Base-by-base conservation (phyloP, 2,888 invertebrate species). In the Antheraea assamensis region DNA sequence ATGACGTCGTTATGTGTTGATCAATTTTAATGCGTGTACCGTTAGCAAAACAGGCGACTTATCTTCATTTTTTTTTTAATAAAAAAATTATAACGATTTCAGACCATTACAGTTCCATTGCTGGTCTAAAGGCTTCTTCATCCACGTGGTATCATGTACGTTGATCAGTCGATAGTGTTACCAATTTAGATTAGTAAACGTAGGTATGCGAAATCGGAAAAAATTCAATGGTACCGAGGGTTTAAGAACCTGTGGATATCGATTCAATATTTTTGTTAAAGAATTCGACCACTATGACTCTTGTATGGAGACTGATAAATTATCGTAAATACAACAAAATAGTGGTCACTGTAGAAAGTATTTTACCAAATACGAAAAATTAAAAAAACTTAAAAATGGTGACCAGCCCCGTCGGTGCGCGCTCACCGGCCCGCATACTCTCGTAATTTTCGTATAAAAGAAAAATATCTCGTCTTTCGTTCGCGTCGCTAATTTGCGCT, bases 1-100 rank as follows among this genome's bases (percentile, higher is more conserved):
- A 90, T 93, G 92, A 92, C 90, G 92, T 88, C 92, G 91, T 93
- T 94, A 94, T 93, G 90, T 94, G 94, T 92, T 94, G 94, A 94
- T 94, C 93, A 94, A 92, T 93, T 93, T 94, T 94, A 93, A 94
- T 94, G 92, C 87, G 83, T 76, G 88, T 87, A 89, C 78, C 81
- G 90, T 87, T 78, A 76, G 82, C 79, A 78, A 70, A 71, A 58
- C 75, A 74, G 73, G 71, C 75, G 52, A 2, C n/a, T 71, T 75
- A 73, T 72, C 73, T 73, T 66, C 5, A 2, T 31, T 21, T n/a
- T 35, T 68, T 68, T 35, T 21, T 68, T 68, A 1, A 2, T 27
- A 3, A 52, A 52, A 4, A 19, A 52, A 21, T 52, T 3, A 1
- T 52, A 5, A 21, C 21, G n/a, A 52, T 19, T 52, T 3, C 52